phyloP scores from a whole-genome alignment of 2,888 invertebrate species.

The Rutpela maculata region DNA sequence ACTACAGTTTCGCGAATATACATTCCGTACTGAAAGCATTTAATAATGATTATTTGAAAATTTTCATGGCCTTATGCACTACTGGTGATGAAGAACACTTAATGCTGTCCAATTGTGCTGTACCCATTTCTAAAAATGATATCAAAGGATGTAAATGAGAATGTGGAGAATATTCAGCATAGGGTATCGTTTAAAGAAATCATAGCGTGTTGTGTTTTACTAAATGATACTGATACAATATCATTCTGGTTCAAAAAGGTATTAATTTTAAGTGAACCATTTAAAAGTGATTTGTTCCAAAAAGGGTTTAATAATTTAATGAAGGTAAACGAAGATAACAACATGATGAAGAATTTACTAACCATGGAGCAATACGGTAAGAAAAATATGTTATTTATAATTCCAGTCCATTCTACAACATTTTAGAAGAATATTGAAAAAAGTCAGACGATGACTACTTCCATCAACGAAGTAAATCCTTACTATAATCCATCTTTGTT shows the following conservation, averaged over 20 bases:
- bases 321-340: not conserved
- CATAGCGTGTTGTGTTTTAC: not conserved
- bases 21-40: constrained; percentile 47
- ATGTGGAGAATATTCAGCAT: not conserved
- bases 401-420: no score
- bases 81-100: not conserved
- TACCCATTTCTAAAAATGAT: constrained; percentile 42
- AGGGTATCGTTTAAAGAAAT: constrained; percentile 5
- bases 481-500: not conserved
- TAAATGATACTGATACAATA: not conserved
- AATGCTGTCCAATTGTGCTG: constrained; percentile 39
- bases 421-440: no score
- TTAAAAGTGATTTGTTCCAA: no score
- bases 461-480: no score
- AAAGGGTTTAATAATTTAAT: constrained; percentile 5
- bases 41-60: constrained; percentile 46
- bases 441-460: no score
- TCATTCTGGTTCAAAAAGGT: not conserved
- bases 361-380: not conserved
- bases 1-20: constrained; percentile 45
- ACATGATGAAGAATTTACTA: not conserved
- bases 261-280: not conserved
- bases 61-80: not conserved
- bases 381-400: not conserved
- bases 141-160: constrained; percentile 42